Conservation (phyloP, 2,113 vertebrate species). For the Todiramphus chloris region DNA sequence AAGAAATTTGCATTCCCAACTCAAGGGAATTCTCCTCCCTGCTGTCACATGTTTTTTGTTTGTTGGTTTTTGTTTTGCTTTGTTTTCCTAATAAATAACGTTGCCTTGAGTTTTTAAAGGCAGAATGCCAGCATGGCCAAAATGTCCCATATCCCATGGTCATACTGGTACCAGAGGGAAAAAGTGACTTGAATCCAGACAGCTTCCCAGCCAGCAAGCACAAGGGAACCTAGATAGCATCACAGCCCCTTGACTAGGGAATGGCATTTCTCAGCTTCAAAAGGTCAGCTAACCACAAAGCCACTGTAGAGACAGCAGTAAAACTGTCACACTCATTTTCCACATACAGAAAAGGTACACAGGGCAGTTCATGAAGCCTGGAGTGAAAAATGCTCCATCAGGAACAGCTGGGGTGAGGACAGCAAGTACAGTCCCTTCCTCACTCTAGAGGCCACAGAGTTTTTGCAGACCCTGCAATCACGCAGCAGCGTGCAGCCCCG, state of each 20-base stretch:
- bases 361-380: neutral
- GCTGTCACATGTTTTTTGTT: neutral
- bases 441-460: neutral
- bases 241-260: neutral
- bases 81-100: neutral
- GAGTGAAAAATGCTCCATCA: neutral
- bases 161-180: neutral
- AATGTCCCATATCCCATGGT: neutral
- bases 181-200: neutral
- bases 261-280: neutral
- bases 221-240: neutral
- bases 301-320: neutral
- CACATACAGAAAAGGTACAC: neutral
- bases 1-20: neutral
- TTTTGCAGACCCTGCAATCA: neutral
- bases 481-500: fast-evolving
- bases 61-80: neutral
- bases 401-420: neutral
- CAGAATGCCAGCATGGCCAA: neutral
- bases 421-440: neutral
- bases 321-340: neutral
- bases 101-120: neutral
- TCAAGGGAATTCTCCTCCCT: neutral
- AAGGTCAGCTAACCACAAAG: neutral
- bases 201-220: neutral